Base-by-base conservation (phyloP, 2,797 vertebrate genomes). In the Gymnopithys bicolor region DNA sequence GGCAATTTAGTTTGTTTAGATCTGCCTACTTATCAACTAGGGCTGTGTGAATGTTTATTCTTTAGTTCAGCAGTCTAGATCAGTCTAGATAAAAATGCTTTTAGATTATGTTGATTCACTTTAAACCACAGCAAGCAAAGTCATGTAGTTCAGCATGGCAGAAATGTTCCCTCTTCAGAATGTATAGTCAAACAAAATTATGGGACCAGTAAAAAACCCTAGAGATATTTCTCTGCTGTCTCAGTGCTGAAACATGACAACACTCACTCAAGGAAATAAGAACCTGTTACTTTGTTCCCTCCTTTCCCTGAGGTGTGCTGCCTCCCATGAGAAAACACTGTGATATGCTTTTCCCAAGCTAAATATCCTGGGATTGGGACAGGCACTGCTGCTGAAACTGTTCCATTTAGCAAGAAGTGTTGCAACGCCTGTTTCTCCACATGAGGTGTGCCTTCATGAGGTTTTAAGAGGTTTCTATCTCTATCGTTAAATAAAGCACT, bases 131-230 rank as follows among this genome's bases (percentile, higher is more conserved):
- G 11, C 14, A 93, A 60, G 17, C 7, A 45, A 81, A 87, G 17
- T 27, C 19, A 51, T 35, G 11, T 19, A 75, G 10, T 39, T 69
- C 48, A 55, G 13, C 19, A 32, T 7, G 18, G 23, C 48, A 90
- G 11, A 79, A 62, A 3, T n/a, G 14, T 37, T 85, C 8, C 32
- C 64, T 76, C 37, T 56, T 69, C 53, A 69, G n/a, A 41, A 79
- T 27, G 5, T 8, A 41, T 33, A 71, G 49, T 49, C 3, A 74
- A 62, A 81, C 53, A 58, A 66, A 64, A 64, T 9, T 2, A 10
- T 27, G 5, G 5, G 12, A 48, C 15, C 66, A n/a, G 1, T 45
- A 2, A 22, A 55, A 52, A 67, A 37, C 6, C 2, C 2, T 9
- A 63, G 19, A 30, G 3, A 11, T 10, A 4, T 35, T 70, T 51